phyloP scores from a whole-genome alignment of 2,113 vertebrate genomes.

The Silurus asotus region DNA sequence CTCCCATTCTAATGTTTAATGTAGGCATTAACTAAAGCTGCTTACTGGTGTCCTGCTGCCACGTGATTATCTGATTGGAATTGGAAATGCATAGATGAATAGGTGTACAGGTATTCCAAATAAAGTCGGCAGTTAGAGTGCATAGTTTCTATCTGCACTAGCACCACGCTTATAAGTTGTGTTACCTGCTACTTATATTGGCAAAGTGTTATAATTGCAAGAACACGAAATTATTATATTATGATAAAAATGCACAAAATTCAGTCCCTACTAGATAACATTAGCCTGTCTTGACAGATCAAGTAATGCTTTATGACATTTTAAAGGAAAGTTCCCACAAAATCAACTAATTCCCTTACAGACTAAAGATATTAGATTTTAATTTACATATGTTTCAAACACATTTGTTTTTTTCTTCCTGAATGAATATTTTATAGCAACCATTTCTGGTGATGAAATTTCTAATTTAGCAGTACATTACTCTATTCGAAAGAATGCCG shows the following conservation, averaged over 20 bases:
- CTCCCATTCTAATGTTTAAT: too few relatives aligned
- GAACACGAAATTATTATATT: not conserved
- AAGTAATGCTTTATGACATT: not conserved
- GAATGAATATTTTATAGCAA: not conserved
- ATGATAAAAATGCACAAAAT: too few relatives aligned
- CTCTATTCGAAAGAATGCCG: not conserved
- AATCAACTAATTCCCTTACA: not conserved
- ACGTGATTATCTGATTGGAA: not conserved
- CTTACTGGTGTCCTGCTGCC: too few relatives aligned
- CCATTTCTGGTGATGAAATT: not conserved
- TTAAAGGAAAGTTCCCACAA: not conserved
- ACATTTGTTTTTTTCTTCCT: not conserved
- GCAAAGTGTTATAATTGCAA: not conserved
- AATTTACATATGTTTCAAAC: too few relatives aligned
- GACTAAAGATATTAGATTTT: too few relatives aligned
- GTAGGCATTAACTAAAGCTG: too few relatives aligned
- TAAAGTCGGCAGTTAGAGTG: not conserved
- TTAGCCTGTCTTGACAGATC: not conserved
- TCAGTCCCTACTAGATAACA: not conserved
- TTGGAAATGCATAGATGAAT: not conserved
- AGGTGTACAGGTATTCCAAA: not conserved
- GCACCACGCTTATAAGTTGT: not conserved
- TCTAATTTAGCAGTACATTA: not conserved
- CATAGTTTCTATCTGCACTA: too few relatives aligned
- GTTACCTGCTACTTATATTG: not conserved